These are phyloP conservation scores for Hirtodrosophila trivittata DNA, from an alignment of 2,888 invertebrate species.

Conservation along the genomic window DNA sequence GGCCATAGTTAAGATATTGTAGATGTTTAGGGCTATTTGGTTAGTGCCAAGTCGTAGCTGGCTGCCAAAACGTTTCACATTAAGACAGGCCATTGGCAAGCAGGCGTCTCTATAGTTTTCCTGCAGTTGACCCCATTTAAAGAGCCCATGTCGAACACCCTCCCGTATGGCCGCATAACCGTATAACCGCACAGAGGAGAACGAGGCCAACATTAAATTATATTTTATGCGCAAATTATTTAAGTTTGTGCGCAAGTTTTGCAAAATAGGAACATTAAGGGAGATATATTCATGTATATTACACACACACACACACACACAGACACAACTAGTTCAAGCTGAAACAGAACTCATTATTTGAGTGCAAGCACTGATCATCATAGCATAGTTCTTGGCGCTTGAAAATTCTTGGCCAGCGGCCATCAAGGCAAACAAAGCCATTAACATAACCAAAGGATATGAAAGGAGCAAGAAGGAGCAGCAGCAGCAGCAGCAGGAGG, in stretches of 20 bases:
- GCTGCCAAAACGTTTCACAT: conserved; percentile 56
- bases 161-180: neutral
- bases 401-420: conserved; percentile 62
- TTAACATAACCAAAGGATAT: conserved; percentile 60
- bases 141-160: neutral
- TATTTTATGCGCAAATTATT: conserved; percentile 76
- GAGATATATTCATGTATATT: conserved; percentile 12
- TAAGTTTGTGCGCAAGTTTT: conserved; percentile 66
- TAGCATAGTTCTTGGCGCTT: conserved; percentile 35
- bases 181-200: neutral
- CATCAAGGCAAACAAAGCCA: conserved; percentile 71
- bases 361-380: conserved; percentile 47
- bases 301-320: neutral
- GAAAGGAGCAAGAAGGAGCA: neutral
- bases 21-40: too few species aligned
- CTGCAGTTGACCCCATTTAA: conserved; percentile 63
- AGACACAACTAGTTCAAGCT: neutral
- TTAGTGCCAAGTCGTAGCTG: conserved; percentile 34
- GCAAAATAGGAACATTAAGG: conserved; percentile 69
- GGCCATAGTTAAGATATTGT: too few species aligned
- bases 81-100: neutral
- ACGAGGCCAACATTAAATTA: conserved; percentile 65
- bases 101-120: conserved; percentile 19
- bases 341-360: conserved; percentile 53
- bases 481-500: neutral